A percentile compares a stretch with the other conserved stretches of the same genome.
Evolutionary conservation across 2,113 vertebrate species (phyloP).

Genomic region (Sylvia atricapilla): DNA sequence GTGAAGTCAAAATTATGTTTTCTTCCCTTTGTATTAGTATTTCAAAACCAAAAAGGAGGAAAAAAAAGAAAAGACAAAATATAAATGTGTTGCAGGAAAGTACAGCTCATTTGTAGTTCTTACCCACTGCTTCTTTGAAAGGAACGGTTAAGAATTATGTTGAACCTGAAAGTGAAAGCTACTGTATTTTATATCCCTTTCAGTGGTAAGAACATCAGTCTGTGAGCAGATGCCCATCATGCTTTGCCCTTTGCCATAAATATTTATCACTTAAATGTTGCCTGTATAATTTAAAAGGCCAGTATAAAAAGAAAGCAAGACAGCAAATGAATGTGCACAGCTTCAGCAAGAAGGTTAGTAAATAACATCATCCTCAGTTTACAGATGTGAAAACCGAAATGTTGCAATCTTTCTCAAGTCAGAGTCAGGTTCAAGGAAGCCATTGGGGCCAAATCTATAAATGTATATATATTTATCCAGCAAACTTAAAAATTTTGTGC

Average conservation of each 20-base stretch:
- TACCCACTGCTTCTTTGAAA: background rate
- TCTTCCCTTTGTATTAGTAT: background rate
- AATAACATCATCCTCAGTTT: background rate
- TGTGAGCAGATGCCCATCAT: background rate
- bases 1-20: background rate
- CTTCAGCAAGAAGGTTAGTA: background rate
- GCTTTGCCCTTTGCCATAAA: background rate
- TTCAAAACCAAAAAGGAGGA: background rate
- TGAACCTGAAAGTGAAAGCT: background rate
- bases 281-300: slow-evolving; percentile 27
- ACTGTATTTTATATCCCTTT: background rate
- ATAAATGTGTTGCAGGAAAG: background rate
- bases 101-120: background rate
- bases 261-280: slow-evolving; percentile 22
- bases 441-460: background rate
- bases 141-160: background rate
- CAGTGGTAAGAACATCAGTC: background rate
- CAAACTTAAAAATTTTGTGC: background rate
- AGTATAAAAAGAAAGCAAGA: background rate
- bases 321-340: background rate
- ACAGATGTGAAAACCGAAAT: background rate
- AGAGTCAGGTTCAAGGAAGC: background rate
- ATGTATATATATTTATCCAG: background rate
- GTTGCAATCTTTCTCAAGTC: background rate
- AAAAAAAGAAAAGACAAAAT: rapidly evolving